Conservation (phyloP, 2,888 invertebrate genomes). For the Apotomis turbidana region DNA sequence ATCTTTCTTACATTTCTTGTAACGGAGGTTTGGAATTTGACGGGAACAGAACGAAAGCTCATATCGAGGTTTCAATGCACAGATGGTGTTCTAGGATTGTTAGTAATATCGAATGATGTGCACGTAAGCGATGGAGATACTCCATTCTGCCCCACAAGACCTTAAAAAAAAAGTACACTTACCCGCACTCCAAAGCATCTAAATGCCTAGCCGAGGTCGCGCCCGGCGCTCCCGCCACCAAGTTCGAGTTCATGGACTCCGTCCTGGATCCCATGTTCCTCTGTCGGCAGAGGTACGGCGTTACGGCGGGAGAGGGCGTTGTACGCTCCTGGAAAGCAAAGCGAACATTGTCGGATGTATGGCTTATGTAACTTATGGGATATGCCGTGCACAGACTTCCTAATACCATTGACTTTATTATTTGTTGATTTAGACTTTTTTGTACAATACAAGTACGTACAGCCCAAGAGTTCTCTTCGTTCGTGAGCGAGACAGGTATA, state of each 20-base stretch:
- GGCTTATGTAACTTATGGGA: background rate
- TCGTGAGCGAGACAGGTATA: too few species aligned
- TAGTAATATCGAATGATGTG: too few species aligned
- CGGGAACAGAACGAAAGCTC: too few species aligned
- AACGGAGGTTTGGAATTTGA: too few species aligned
- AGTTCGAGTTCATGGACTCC: constrained; percentile 69
- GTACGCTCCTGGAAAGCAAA: constrained; percentile 67
- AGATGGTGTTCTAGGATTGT: too few species aligned
- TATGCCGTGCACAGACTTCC: constrained; percentile 1
- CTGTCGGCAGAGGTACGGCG: constrained; percentile 92
- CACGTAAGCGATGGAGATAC: too few species aligned
- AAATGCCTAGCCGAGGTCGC: constrained; percentile 64
- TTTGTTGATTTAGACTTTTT: too few species aligned
- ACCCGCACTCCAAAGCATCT: constrained; percentile 78
- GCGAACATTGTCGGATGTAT: background rate
- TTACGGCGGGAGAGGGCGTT: constrained; percentile 90
- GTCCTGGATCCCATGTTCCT: constrained; percentile 86
- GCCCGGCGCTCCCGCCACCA: constrained; percentile 55
- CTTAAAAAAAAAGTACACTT: constrained; percentile 47
- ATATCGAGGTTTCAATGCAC: too few species aligned
- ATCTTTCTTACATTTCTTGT: too few species aligned
- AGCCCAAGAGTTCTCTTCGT: too few species aligned
- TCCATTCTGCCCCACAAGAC: too few species aligned
- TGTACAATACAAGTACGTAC: too few species aligned
- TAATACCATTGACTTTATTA: background rate